phyloP scores from a whole-genome alignment of 2,797 vertebrate genomes.

The Tolypeutes matacus region DNA sequence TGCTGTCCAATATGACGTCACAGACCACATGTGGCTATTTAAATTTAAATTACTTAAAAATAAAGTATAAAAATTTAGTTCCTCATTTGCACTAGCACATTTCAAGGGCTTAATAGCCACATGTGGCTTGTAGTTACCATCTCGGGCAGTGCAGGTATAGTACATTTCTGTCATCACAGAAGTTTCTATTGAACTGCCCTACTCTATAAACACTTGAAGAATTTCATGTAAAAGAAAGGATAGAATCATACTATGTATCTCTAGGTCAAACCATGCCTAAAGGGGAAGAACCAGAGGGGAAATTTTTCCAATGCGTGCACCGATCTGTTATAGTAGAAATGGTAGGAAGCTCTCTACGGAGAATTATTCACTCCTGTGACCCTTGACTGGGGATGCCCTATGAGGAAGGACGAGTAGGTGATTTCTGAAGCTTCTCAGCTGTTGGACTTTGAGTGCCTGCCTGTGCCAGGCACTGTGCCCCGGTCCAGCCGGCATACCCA shows the following conservation, averaged over 20 bases:
- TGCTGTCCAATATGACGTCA: background rate
- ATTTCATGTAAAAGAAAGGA: slow-evolving; percentile 8
- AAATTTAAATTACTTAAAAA: background rate
- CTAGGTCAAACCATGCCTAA: background rate
- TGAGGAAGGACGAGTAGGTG: background rate
- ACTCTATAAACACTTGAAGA: background rate
- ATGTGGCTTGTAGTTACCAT: background rate
- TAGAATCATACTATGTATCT: background rate
- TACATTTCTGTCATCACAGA: background rate
- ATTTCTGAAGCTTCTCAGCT: background rate
- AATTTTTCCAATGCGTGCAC: background rate
- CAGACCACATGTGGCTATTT: background rate
- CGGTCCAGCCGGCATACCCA: background rate
- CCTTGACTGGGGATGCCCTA: background rate
- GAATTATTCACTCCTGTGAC: background rate
- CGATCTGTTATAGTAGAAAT: background rate
- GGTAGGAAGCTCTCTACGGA: background rate
- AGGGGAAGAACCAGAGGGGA: background rate
- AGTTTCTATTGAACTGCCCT: background rate
- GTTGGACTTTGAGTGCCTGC: background rate
- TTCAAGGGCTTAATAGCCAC: background rate
- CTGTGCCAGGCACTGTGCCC: background rate
- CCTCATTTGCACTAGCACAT: background rate
- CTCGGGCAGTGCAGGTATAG: background rate
- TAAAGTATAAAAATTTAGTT: background rate